Evolutionary conservation across 2,113 vertebrate species (phyloP), one percentile per base, ranked within the genome.

Genomic region (Psilopogon haemacephalus): DNA sequence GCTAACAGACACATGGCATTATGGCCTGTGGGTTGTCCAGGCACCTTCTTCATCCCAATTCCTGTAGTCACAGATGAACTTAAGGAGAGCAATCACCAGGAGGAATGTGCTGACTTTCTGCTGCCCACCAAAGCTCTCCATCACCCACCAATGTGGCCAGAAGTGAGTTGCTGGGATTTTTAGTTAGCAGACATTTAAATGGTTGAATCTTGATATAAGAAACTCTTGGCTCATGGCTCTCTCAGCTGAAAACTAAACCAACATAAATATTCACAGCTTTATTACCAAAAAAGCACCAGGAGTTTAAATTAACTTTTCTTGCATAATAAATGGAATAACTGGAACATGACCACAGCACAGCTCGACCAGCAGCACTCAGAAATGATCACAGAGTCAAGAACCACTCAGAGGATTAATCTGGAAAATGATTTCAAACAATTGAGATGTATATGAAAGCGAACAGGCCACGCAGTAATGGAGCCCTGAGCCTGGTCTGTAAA

Each of bases 381-480:
- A 92, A 52, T 21, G 17, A 90, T 68, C 87, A 16, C 40, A n/a
- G 40, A 70, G 73, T 76, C 91, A 62, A 78, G 74, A 95, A 90
- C 85, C 84, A 85, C 80, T 95, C 87, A 48, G 0, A 35, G 90
- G 76, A 83, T 86, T 96, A 74, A 96, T 90, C 24, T 79, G 77
- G 75, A 80, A 89, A 93, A 87, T 55, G 27, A 73, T 94, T 96
- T 90, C 83, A 94, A 94, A 95, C 95, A 93, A 70, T 52, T 54
- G 85, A 87, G 91, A 89, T 77, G 28, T 46, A 72, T 68, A 90
- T 93, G 93, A 95, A 95, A 95, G 95, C 50, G 93, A 89, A 88
- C 92, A 93, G 94, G 91, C 93, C 92, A 26, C 73, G 58, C 50
- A 73, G 80, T 93, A 93, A 73, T 12, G 71, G 95, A 77, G 68